These are phyloP conservation scores for Cyprinella venusta DNA, from an alignment of 2,797 vertebrate genomes.

Conservation along the genomic window DNA sequence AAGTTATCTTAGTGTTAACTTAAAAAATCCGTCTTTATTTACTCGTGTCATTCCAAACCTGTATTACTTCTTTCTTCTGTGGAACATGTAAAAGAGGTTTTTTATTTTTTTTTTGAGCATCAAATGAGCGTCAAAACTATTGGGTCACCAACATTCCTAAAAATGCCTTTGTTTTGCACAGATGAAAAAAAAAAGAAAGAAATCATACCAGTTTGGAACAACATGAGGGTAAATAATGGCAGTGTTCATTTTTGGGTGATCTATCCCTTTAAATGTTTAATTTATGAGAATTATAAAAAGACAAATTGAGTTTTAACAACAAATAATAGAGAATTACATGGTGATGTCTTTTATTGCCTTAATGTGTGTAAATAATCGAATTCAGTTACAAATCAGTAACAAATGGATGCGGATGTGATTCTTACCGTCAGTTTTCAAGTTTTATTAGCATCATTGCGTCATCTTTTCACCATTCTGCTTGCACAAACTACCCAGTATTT, in stretches of 20 bases:
- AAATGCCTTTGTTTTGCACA: not conserved
- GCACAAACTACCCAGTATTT: not conserved
- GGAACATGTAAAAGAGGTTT: not conserved
- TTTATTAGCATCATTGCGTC: not conserved
- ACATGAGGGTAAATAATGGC: not conserved
- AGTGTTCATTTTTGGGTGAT: not conserved
- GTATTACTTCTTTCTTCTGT: not conserved
- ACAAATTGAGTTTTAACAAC: not conserved
- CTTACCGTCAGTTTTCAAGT: not conserved
- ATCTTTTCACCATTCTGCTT: not conserved
- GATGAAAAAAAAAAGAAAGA: too few relatives aligned
- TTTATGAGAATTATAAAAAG: not conserved
- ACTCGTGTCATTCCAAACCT: not conserved
- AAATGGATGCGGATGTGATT: conserved; percentile 4
- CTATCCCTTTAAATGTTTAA: not conserved
- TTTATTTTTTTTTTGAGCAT: too few relatives aligned
- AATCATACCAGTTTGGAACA: not conserved
- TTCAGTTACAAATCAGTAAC: not conserved
- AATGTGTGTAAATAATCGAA: conserved; percentile 28
- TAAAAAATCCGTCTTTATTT: not conserved
- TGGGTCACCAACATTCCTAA: not conserved
- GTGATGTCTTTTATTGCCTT: conserved; percentile 45
- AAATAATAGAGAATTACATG: not conserved
- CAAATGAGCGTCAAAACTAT: not conserved
- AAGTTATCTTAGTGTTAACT: not conserved